A percentile compares a stretch with the other conserved stretches of the same genome.
These are phyloP conservation scores for Drosophila nigromelanica DNA, from an alignment of 1,140 invertebrate species.

Conservation along the genomic window DNA sequence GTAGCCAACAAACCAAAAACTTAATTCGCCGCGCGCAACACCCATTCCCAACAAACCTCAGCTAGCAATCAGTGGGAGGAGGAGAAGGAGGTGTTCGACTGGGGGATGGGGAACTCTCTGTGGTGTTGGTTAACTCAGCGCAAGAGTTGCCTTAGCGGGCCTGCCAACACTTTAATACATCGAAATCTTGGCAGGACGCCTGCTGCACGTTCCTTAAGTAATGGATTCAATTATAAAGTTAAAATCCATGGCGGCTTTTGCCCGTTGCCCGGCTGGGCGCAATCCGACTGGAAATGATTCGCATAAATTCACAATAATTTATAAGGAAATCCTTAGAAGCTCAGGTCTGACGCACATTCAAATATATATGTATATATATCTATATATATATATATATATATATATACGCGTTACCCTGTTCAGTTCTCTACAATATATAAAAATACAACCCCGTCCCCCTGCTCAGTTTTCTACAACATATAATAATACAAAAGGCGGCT, in stretches of 20 bases:
- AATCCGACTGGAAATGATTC: constrained; percentile 80
- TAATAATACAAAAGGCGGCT: constrained; percentile 36
- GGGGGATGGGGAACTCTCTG: not conserved
- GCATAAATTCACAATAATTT: constrained; percentile 82
- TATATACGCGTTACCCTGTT: not conserved
- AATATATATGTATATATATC: not conserved
- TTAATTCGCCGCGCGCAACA: constrained; percentile 55
- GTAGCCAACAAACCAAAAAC: constrained; percentile 78
- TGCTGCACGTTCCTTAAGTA: constrained; percentile 75
- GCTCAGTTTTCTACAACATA: not conserved
- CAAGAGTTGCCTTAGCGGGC: constrained; percentile 15
- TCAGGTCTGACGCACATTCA: constrained; percentile 15
- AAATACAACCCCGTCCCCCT: constrained; percentile 13
- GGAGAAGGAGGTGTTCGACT: not conserved
- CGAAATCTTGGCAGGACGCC: constrained; percentile 68
- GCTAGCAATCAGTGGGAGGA: constrained; percentile 50
- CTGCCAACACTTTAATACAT: constrained; percentile 74
- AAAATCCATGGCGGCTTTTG: constrained; percentile 74
- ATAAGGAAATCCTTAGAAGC: constrained; percentile 76
- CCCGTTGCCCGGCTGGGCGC: constrained; percentile 34
- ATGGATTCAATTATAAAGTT: constrained; percentile 83
- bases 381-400: not conserved
- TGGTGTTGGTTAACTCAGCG: constrained; percentile 22
- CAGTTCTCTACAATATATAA: not conserved
- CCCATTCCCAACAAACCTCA: not conserved